Evolutionary conservation across 1,140 invertebrate species (phyloP).

Genomic region (Eumeta japonica): DNA sequence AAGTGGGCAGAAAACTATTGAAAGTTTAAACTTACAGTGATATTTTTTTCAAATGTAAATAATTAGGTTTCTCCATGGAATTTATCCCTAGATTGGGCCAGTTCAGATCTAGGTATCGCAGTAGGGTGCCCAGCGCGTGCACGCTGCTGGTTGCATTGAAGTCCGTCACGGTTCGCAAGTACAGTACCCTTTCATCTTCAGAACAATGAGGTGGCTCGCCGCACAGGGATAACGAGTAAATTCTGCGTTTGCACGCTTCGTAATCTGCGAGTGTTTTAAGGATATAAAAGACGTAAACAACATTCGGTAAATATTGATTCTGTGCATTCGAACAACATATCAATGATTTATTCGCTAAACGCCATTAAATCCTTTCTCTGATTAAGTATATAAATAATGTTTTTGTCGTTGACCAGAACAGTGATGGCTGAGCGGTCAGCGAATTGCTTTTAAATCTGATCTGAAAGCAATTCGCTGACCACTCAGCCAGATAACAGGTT

Average conservation of each 20-base stretch:
- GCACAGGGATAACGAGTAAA: conserved; percentile 62
- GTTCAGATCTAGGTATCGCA: conserved; percentile 72
- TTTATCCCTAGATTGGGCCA: conserved; percentile 59
- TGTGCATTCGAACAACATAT: too few species aligned
- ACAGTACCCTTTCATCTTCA: conserved; percentile 62
- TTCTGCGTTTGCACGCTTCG: conserved; percentile 63
- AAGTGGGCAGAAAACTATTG: not conserved
- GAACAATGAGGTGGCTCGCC: conserved; percentile 60
- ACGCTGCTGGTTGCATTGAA: conserved; percentile 67
- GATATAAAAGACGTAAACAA: too few species aligned
- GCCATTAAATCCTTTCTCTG: too few species aligned
- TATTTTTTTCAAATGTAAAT: conserved; percentile 63
- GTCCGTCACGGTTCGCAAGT: conserved; percentile 68
- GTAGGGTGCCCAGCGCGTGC: conserved; percentile 69
- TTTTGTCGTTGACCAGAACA: too few species aligned
- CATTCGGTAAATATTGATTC: too few species aligned
- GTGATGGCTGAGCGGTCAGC: too few species aligned
- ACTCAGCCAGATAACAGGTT: too few species aligned
- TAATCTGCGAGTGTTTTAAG: conserved; percentile 49
- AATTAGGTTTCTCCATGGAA: conserved; percentile 59
- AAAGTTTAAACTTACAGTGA: conserved; percentile 60
- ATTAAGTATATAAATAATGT: too few species aligned
- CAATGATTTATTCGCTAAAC: too few species aligned
- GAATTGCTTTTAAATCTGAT: too few species aligned
- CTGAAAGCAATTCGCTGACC: too few species aligned